These are phyloP conservation scores for Spongia lamella DNA, from an alignment of 37 sponge, comb jelly and placozoan species.

Conservation along the genomic window DNA sequence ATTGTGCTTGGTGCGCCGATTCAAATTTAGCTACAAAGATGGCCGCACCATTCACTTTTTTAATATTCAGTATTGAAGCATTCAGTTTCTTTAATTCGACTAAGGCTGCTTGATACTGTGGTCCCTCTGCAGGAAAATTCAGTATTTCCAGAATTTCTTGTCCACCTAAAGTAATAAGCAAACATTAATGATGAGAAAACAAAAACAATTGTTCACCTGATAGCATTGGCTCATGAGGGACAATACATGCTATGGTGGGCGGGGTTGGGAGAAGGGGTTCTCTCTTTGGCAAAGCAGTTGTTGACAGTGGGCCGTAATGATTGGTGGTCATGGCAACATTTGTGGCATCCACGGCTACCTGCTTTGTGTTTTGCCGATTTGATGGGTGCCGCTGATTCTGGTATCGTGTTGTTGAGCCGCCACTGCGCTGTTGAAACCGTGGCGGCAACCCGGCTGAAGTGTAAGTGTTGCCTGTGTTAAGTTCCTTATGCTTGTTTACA, in stretches of 20 bases:
- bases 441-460: not conserved
- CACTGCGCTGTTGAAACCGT: not conserved
- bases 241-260: constrained; percentile 16
- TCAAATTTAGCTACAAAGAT: too few species aligned
- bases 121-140: constrained; percentile 42
- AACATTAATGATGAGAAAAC: too few species aligned
- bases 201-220: too few species aligned
- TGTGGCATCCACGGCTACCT: not conserved
- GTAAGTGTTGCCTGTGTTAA: too few species aligned
- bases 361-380: constrained; percentile 31
- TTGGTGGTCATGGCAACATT: not conserved
- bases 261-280: constrained; percentile 79
- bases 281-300: constrained; percentile 24
- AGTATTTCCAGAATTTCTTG: constrained; percentile 46
- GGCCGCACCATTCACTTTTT: too few species aligned
- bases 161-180: too few species aligned
- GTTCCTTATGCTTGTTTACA: not conserved
- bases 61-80: too few species aligned
- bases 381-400: constrained; percentile 82
- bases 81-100: too few species aligned
- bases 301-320: too few species aligned
- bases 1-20: too few species aligned
- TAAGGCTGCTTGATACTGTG: not conserved
- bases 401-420: constrained; percentile 30
- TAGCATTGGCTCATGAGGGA: too few species aligned